Evolutionary conservation across 2,888 invertebrate genomes (phyloP).

Genomic region (Mesorhabditis spiculigera): DNA sequence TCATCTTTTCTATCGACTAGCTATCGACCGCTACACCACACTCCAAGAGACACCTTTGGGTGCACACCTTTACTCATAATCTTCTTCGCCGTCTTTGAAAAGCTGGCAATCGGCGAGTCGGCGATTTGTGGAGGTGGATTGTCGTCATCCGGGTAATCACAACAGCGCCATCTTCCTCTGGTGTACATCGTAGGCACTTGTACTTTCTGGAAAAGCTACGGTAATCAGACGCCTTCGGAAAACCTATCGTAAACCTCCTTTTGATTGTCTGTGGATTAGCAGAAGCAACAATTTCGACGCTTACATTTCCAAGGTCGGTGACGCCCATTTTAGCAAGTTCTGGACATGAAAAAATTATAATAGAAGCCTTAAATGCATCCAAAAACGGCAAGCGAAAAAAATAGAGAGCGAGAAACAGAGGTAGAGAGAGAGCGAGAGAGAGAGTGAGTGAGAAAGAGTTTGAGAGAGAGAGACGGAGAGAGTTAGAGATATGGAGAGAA

Average conservation of each 20-base stretch:
- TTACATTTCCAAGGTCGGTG: neutral
- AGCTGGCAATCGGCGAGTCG: neutral
- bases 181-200: neutral
- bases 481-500: no score
- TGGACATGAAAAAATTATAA: no score
- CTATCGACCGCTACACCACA: neutral
- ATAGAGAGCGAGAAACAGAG: neutral
- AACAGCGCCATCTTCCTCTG: neutral
- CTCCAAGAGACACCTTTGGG: neutral
- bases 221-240: neutral
- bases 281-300: neutral
- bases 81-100: neutral
- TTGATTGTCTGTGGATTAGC: neutral
- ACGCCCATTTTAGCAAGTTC: neutral
- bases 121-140: slow-evolving; percentile 5
- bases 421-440: neutral
- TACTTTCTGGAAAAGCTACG: neutral
- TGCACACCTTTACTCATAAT: neutral
- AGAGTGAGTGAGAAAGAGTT: neutral
- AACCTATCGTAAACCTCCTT: neutral
- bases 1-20: neutral
- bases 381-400: neutral
- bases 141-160: neutral
- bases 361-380: neutral
- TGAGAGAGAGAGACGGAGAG: neutral